Conservation (phyloP, 2,797 vertebrate species). For the Notolepis coatsorum region DNA sequence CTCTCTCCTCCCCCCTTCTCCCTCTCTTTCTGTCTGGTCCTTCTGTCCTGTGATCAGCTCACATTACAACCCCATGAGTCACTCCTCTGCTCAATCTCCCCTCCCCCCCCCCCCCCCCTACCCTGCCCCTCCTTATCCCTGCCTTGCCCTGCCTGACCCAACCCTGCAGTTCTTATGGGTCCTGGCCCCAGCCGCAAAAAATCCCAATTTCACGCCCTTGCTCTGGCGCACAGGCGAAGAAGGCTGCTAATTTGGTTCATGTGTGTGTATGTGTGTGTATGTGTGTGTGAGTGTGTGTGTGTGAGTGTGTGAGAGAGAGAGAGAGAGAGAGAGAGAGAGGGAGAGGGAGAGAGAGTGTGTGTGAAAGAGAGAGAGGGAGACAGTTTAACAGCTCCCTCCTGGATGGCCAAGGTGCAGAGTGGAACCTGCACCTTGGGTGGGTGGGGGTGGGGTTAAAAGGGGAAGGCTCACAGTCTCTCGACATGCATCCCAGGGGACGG, state of each 20-base stretch:
- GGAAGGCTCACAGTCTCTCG: slow-evolving; percentile 28
- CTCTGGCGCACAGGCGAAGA: slow-evolving; percentile 49
- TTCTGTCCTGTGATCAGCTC: slow-evolving; percentile 76
- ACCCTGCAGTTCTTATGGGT: slow-evolving; percentile 21
- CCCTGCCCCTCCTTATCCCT: slow-evolving; percentile 36
- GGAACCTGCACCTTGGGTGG: slow-evolving; percentile 12
- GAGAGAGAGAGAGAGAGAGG: too few relatives aligned
- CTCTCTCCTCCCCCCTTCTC: neutral
- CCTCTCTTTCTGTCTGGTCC: slow-evolving; percentile 24
- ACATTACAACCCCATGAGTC: slow-evolving; percentile 79
- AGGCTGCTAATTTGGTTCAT: slow-evolving; percentile 64
- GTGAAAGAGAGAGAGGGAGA: slow-evolving; percentile 19
- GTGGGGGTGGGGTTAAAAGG: slow-evolving; percentile 10
- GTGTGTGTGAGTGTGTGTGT: too few relatives aligned
- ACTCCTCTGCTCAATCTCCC: slow-evolving; percentile 24
- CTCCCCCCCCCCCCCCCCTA: slow-evolving; percentile 38
- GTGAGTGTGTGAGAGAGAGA: too few relatives aligned
- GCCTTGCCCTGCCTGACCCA: slow-evolving; percentile 35
- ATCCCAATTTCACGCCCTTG: slow-evolving; percentile 72
- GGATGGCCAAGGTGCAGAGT: slow-evolving; percentile 23
- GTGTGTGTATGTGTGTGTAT: slow-evolving; percentile 37
- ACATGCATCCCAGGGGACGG: slow-evolving; percentile 22
- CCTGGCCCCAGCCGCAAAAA: slow-evolving; percentile 49
- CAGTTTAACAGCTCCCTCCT: slow-evolving; percentile 13
- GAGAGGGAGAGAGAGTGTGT: slow-evolving; percentile 18